Conservation (phyloP, 2,113 vertebrate genomes). For the Triplophysa dalaica region DNA sequence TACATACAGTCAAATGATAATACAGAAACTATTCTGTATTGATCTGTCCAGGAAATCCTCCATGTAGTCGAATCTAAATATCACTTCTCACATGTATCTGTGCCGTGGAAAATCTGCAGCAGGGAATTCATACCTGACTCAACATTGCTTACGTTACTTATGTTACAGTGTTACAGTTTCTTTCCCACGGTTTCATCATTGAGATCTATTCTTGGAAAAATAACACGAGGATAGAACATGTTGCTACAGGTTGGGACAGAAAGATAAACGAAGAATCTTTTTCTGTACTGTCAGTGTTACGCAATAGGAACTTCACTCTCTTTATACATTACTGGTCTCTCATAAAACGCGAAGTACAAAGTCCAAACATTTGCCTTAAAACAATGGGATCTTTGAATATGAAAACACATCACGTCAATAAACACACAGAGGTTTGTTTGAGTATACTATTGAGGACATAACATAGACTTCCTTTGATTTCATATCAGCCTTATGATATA, state of each 20-base stretch:
- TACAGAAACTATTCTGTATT: too few species aligned
- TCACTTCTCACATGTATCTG: too few species aligned
- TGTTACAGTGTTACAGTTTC: background rate
- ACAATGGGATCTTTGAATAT: too few species aligned
- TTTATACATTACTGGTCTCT: background rate
- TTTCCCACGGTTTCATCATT: background rate
- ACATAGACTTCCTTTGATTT: too few species aligned
- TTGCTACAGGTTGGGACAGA: background rate
- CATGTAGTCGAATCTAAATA: background rate
- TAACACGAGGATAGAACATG: background rate
- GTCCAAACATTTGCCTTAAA: constrained; percentile 1
- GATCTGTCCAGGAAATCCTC: background rate
- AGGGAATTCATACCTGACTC: background rate
- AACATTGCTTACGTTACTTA: background rate
- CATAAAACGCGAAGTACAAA: background rate
- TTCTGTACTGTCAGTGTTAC: background rate
- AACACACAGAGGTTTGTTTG: too few species aligned
- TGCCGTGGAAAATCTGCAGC: too few species aligned
- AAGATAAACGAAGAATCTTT: background rate
- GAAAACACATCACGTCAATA: too few species aligned
- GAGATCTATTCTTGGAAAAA: background rate
- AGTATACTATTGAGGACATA: too few species aligned
- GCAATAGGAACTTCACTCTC: background rate
- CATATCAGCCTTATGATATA: too few species aligned
- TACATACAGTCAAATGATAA: background rate